phyloP scores from a whole-genome alignment of 2,113 vertebrate species.

The Salvelinus fontinalis region DNA sequence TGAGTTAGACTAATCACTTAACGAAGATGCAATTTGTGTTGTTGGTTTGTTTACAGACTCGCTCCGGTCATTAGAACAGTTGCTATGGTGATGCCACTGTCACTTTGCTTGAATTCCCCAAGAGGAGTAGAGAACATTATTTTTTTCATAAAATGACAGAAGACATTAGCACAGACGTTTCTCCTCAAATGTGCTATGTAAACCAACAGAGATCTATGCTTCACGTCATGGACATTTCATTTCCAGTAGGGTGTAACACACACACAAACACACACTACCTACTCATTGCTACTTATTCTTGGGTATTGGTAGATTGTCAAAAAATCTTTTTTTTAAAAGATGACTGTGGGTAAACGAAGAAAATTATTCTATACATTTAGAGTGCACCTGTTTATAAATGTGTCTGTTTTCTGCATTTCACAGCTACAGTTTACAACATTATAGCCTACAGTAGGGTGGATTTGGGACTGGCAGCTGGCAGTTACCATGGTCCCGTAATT shows the following conservation, averaged over 20 bases:
- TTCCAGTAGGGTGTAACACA: background rate
- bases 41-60: slow-evolving; percentile 34
- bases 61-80: slow-evolving; percentile 14
- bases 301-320: background rate
- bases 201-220: background rate
- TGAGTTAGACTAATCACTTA: slow-evolving; percentile 19
- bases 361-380: background rate
- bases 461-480: background rate
- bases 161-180: background rate
- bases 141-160: background rate
- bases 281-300: background rate
- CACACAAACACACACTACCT: background rate
- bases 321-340: too few species aligned
- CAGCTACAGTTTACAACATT: background rate
- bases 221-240: background rate
- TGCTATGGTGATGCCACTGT: slow-evolving; percentile 34
- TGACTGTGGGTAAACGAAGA: too few species aligned
- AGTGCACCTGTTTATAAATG: background rate
- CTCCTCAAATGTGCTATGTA: too few species aligned
- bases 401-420: background rate
- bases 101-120: slow-evolving; percentile 16
- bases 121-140: slow-evolving; percentile 5
- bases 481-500: background rate
- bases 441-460: background rate
- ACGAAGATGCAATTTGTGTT: slow-evolving; percentile 20